phyloP scores from a whole-genome alignment of 2,113 vertebrate species.

The Eleginops maclovinus region DNA sequence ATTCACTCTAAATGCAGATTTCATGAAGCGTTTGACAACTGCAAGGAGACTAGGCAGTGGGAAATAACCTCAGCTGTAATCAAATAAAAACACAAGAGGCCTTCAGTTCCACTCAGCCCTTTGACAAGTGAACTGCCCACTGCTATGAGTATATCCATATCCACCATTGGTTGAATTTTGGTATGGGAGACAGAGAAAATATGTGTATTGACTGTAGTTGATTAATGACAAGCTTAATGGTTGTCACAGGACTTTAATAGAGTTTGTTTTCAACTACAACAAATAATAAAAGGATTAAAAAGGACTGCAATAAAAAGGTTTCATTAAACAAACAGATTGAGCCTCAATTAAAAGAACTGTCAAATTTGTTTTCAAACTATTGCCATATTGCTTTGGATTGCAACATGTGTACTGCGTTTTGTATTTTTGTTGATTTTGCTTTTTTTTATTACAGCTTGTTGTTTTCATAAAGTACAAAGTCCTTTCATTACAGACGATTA shows the following conservation, averaged over 20 bases:
- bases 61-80: conserved; percentile 68
- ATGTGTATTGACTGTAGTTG: background rate
- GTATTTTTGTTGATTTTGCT: conserved; percentile 26
- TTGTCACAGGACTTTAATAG: conserved; percentile 7
- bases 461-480: conserved; percentile 49
- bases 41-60: conserved; percentile 52
- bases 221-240: background rate
- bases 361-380: conserved; percentile 32
- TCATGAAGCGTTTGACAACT: conserved; percentile 65
- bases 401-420: too few relatives aligned
- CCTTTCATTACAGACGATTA: conserved; percentile 48
- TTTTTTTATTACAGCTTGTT: conserved; percentile 41
- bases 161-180: background rate
- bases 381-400: conserved; percentile 52
- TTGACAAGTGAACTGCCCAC: conserved; percentile 56
- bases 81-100: conserved; percentile 67
- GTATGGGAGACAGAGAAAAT: background rate
- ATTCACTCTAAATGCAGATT: conserved; percentile 81
- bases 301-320: background rate
- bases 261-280: conserved; percentile 16
- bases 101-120: conserved; percentile 53
- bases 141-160: background rate
- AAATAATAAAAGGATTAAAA: background rate
- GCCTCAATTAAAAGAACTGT: background rate
- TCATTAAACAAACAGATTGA: conserved; percentile 39